Base-by-base conservation (phyloP, 2,888 invertebrate genomes). In the Drosophila helvetica region DNA sequence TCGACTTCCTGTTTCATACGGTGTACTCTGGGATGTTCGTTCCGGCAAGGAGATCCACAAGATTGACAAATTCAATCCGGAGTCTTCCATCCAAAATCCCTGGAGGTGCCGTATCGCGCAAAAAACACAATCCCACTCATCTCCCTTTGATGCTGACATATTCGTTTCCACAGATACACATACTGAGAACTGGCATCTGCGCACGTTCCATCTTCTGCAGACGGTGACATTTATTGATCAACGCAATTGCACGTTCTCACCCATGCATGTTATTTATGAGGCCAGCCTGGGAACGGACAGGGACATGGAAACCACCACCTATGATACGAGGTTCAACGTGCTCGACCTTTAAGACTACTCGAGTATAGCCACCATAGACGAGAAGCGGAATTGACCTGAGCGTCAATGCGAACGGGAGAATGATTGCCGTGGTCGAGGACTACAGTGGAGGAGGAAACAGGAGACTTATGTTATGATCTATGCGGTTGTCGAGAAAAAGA, bases 171-270 rank as follows among this genome's bases (percentile, higher is more conserved):
- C 91, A 96, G 94, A 95, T 98, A 99, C 91, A n/a, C n/a, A n/a
- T n/a, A 98, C 98, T 0, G 99, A 99, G 94, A 98, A 99, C 59
- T 99, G 99, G 99, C 99, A 99, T 91, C 92, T 99, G 27, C 93
- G 99, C 79, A 98, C 98, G 47, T 99, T 98, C 92, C 97, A 98
- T 90, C 93, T 99, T 47, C 92, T 99, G 42, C 95, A 98, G 90
- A 99, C 99, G 0, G 98, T 99, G 56, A 97, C 98, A 1, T 96
- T 96, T 0, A 93, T 99, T 73, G 98, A 99, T 90, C 97, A 98
- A 91, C 98, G 98, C 53, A 78, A 79, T 38, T 95, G 98, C 6
- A 94, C 95, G 68, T 99, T 99, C 92, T 98, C 98, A 64, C 95
- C 96, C 3, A 94, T 95, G 60, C 95, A 95, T 81, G 96, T 97